A percentile compares a stretch with the other conserved stretches of the same genome.
These are phyloP conservation scores for Umimayanthus kanabou DNA, from an alignment of 92 coral and sea anemone species.

Conservation along the genomic window DNA sequence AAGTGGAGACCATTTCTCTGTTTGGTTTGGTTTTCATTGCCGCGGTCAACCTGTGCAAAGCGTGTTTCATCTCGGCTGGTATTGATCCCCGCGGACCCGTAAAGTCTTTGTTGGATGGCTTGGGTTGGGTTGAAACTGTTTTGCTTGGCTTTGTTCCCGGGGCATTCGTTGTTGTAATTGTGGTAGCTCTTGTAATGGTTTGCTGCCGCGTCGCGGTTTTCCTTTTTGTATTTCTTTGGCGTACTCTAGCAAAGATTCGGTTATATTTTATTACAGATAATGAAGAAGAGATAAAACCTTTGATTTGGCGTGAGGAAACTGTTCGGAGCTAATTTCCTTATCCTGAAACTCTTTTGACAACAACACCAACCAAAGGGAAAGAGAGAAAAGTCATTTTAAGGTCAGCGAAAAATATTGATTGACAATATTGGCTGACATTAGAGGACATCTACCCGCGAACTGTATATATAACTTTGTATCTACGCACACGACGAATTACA, in stretches of 20 bases:
- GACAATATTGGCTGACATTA: too few species aligned
- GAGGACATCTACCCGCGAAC: too few species aligned
- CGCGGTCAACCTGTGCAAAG: conserved; percentile 50
- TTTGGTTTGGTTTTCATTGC: conserved; percentile 51
- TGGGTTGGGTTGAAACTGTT: conserved; percentile 34
- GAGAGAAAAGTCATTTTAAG: not conserved
- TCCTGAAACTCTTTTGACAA: too few species aligned
- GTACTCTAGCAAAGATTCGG: not conserved
- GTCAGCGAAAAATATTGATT: too few species aligned
- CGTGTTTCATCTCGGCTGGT: conserved; percentile 15
- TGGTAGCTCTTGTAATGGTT: not conserved
- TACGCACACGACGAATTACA: too few species aligned
- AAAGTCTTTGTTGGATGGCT: not conserved
- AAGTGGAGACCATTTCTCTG: conserved; percentile 59
- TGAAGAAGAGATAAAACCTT: conserved; percentile 5
- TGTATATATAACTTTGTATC: too few species aligned
- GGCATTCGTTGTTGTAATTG: conserved; percentile 5
- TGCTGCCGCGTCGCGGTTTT: not conserved
- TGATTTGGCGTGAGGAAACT: not conserved
- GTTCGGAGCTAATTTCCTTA: not conserved
- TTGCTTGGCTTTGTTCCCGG: conserved; percentile 18
- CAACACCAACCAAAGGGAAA: too few species aligned
- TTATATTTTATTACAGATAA: not conserved
- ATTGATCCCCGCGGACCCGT: conserved; percentile 20
- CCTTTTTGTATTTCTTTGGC: not conserved